phyloP scores from a whole-genome alignment of 37 sponge, comb jelly and placozoan genomes.

The Halichondria panicea region DNA sequence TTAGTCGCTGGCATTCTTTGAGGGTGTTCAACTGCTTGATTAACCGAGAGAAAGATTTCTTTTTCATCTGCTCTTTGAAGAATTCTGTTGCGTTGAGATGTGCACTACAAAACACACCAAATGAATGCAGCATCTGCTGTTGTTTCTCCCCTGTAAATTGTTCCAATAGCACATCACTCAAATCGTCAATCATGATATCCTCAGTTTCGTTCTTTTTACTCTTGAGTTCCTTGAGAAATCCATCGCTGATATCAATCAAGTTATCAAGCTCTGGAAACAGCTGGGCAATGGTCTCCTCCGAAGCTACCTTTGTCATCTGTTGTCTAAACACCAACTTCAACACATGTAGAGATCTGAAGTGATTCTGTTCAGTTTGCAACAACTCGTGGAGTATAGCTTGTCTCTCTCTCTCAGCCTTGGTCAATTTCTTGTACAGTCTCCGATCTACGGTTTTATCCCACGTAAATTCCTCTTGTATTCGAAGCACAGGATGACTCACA shows the following conservation, averaged over 20 bases:
- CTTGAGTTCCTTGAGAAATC: slow-evolving; percentile 37
- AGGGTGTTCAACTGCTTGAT: slow-evolving; percentile 49
- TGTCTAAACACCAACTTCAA: slow-evolving; percentile 53
- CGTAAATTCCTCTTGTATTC: slow-evolving; percentile 20
- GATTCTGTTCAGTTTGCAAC: slow-evolving; percentile 57
- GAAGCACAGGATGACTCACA: slow-evolving; percentile 30
- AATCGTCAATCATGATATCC: slow-evolving; percentile 26
- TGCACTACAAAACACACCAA: slow-evolving; percentile 48
- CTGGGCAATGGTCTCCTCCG: slow-evolving; percentile 31
- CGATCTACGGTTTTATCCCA: slow-evolving; percentile 65
- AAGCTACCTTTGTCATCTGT: slow-evolving; percentile 10
- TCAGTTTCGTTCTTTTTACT: slow-evolving; percentile 5
- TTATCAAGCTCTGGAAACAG: slow-evolving; percentile 70
- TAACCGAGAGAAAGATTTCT: slow-evolving; percentile 52
- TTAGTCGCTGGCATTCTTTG: slow-evolving; percentile 61
- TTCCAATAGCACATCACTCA: slow-evolving; percentile 53
- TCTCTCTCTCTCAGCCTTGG: slow-evolving; percentile 58
- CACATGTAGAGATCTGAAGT: slow-evolving; percentile 45
- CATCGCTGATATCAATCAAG: slow-evolving; percentile 53
- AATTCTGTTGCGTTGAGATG: slow-evolving; percentile 58
- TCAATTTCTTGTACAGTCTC: slow-evolving; percentile 36
- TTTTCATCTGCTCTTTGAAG: slow-evolving; percentile 73
- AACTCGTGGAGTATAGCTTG: slow-evolving; percentile 75
- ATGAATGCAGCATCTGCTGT: slow-evolving; percentile 43
- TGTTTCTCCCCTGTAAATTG: slow-evolving; percentile 53